Base-by-base conservation (phyloP, 2,888 invertebrate genomes). In the Flexamia atlantica region DNA sequence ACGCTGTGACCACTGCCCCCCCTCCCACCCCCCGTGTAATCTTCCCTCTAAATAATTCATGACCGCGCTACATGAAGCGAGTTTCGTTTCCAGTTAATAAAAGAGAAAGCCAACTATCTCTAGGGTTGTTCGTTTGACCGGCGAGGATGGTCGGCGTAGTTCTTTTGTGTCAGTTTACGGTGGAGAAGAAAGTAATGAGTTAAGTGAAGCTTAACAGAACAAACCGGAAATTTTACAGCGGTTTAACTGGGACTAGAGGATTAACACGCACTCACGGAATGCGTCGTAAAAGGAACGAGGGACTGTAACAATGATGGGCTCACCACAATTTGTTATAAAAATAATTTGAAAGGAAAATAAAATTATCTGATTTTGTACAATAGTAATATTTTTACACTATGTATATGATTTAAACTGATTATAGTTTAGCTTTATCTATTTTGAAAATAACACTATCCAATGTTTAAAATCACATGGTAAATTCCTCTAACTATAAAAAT, bases 31-130 rank as follows among this genome's bases (percentile, higher is more conserved):
- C 64, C 64, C 14, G 3, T 9, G 64, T 64, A 64, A 64, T 64
- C 64, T 64, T 64, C 64, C 64, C 64, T 53, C 64, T 64, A 64
- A 25, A 64, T 64, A 64, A 64, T 64, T 64, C 64, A 64, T 64
- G 64, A 20, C 64, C 30, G 64, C 30, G 64, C 64, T 64, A 64
- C 64, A 28, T 64, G 64, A 64, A 64, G 64, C 64, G 64, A 64
- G 64, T 64, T 64, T 64, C 64, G 64, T 64, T 64, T 64, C 64
- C 30, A 64, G 64, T 64, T 64, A 64, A 64, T 64, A 64, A 64
- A 64, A 64, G 64, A 64, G 64, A 64, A 64, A 64, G 64, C 64
- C 30, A 64, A 30, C 28, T 7, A 14, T 28, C 4, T 30, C 64
- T 64, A 64, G 64, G 64, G 64, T 64, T 64, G 64, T 64, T 64